Base-by-base conservation (phyloP, 1,140 invertebrate genomes). In the Dermatophagoides farinae region DNA sequence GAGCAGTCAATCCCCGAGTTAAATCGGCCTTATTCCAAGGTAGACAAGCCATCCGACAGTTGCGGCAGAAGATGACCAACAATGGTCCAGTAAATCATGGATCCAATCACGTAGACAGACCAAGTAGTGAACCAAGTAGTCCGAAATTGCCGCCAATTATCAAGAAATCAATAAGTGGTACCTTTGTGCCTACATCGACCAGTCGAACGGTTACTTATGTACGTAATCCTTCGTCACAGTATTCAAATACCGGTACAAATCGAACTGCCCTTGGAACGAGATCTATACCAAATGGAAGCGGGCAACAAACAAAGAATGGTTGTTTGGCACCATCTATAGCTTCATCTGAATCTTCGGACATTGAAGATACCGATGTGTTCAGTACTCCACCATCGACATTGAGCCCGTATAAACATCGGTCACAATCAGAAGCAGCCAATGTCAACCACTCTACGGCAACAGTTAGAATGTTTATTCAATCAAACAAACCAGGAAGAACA, bases 1-100 rank as follows among this genome's bases (percentile, higher is more conserved):
- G 82, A 69, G 83, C 76, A 66, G 79, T 86, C 39, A 86, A 86
- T 76, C 83, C 84, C 64, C 83, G 83, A 66, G 76, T 86, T 68
- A 85, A 83, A 75, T 82, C 79, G 67, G 83, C 83, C 65, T 62
- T 60, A 46, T 47, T 10, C 0, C 23, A 41, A 18, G 80, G 83
- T 2, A 83, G 82, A 70, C 82, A 79, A 57, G 82, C 78, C 12
- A 84, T 83, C 64, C 84, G 83, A 72, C 83, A 81, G 37, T 72
- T 86, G 51, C 78, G 80, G 66, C 82, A 78, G 66, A 74, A 70
- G 63, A 67, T 76, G 4, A 31, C 12, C 20, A 14, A 20, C 14
- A 38, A 40, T 18, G 2, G 46, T 23, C 23, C 37, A 6, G 38
- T 25, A 11, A 23, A n/a, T 47, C 37, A 16, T 46, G 14, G n/a